Base-by-base conservation (phyloP, 2,113 vertebrate species). In the Muntiacus reevesi region DNA sequence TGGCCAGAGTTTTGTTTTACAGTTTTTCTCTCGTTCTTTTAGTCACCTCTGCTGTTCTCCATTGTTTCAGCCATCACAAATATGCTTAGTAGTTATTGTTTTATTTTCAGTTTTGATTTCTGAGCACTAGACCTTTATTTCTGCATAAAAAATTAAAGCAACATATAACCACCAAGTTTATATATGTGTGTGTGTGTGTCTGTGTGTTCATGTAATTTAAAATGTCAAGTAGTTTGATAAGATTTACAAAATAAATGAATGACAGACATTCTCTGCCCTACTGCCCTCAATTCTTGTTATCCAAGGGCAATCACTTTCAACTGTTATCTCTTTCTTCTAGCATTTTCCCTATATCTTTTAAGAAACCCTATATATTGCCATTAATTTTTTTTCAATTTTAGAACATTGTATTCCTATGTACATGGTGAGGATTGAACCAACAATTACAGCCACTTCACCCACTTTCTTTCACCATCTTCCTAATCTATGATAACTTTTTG, bases 41-140 rank as follows among this genome's bases (percentile, higher is more conserved):
- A 30, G 59, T 76, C 30, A 45, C 40, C 47, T 59, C n/a, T 67
- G 23, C 74, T 14, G 8, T 78, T 93, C 17, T 78, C 28, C 14
- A 4, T 67, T 23, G 16, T 90, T 82, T 83, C 23, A 67, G 60
- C 30, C 17, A 67, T 59, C 40, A 87, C 36, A 11, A 82, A 7
- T 28, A 36, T 78, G 43, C 43, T 91, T 78, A 88, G 45, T 76
- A 62, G 30, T 78, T 81, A 43, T 71, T 78, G 76, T 81, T 59
- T 96, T 91, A 83, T 45, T 90, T 76, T 78, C 90, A 45, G 4
- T 64, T 95, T 86, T 96, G 36, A 95, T 95, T 90, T 93, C 74
- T 96, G 23, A 90, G 74, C 10, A 87, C 40, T 62, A 81, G 71
- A 78, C 11, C 13, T 96, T 89, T 87, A 94, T 90, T 92, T 89